Conservation (phyloP, 2,113 vertebrate genomes). For the Anguilla japonica region DNA sequence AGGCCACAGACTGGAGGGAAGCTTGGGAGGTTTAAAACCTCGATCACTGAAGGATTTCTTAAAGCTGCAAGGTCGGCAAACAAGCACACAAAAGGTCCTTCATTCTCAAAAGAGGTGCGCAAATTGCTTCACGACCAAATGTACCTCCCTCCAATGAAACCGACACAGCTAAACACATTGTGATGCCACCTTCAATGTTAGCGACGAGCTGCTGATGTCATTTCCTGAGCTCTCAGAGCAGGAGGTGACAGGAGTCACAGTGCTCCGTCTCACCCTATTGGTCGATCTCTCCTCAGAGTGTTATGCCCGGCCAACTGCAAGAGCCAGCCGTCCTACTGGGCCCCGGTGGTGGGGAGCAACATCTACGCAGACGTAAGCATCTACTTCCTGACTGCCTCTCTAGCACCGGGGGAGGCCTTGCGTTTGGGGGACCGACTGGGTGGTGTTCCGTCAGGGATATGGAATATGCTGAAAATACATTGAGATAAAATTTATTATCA, state of each 20-base stretch:
- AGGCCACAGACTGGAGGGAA: not conserved
- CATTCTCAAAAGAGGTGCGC: not conserved
- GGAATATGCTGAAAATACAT: too few relatives aligned
- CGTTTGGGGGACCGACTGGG: too few relatives aligned
- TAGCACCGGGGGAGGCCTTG: too few relatives aligned
- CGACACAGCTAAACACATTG: not conserved
- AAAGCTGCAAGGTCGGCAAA: not conserved
- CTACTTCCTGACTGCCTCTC: not conserved
- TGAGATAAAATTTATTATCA: too few relatives aligned
- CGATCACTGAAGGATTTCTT: conserved; percentile 3
- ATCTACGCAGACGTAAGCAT: conserved; percentile 90
- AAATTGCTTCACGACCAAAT: not conserved
- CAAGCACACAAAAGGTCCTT: not conserved
- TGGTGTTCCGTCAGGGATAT: too few relatives aligned
- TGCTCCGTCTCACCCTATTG: conserved; percentile 22
- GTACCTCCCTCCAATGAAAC: not conserved
- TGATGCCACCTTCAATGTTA: not conserved
- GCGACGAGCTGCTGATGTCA: not conserved
- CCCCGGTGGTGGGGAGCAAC: conserved; percentile 84
- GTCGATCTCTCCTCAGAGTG: conserved; percentile 68
- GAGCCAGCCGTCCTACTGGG: conserved; percentile 85
- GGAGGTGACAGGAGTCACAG: not conserved
- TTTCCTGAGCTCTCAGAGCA: not conserved
- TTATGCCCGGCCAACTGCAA: conserved; percentile 82
- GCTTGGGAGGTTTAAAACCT: conserved; percentile 1